A percentile compares a stretch with the other conserved stretches of the same genome.
phyloP scores from a whole-genome alignment of 2,888 invertebrate genomes.

The Pseudococcus longispinus region DNA sequence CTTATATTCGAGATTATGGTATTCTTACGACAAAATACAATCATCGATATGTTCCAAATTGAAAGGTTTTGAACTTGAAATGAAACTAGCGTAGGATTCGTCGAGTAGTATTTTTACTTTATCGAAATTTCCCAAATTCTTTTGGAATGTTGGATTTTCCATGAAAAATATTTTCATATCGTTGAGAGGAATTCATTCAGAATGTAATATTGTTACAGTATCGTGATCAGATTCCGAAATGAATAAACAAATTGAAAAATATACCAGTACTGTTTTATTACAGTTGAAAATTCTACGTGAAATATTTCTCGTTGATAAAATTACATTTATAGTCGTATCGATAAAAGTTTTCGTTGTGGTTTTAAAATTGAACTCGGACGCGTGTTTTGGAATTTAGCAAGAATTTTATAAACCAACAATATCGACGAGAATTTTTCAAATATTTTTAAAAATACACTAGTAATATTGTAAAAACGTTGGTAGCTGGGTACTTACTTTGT shows the following conservation, averaged over 20 bases:
- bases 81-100: neutral
- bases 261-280: neutral
- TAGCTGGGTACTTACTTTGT: neutral
- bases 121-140: neutral
- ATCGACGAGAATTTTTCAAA: neutral
- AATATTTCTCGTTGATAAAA: neutral
- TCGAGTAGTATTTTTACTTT: neutral
- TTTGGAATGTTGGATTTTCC: neutral
- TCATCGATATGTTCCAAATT: neutral
- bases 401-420: neutral
- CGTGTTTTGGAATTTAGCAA: neutral
- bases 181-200: neutral
- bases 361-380: neutral
- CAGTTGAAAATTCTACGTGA: neutral
- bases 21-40: neutral
- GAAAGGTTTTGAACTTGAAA: neutral
- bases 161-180: neutral
- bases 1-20: neutral
- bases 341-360: neutral
- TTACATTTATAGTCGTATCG: neutral
- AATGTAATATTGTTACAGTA: neutral
- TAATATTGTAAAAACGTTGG: neutral
- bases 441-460: neutral
- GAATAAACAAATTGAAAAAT: conserved; percentile 2
- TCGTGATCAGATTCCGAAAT: neutral